Conservation (phyloP, 92 coral and sea anemone genomes). For the Heliopora coerulea region DNA sequence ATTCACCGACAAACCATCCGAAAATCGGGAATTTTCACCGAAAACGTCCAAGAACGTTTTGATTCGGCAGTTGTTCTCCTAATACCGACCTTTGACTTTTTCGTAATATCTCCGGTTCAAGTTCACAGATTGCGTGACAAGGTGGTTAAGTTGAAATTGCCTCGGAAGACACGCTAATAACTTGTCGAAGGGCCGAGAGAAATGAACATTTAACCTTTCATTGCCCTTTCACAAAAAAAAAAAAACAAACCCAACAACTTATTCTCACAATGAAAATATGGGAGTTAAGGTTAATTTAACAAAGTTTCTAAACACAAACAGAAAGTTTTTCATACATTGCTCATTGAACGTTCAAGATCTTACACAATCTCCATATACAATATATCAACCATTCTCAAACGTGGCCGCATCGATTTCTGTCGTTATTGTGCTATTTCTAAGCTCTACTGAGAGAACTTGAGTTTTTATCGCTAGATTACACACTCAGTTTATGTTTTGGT, state of each 20-base stretch:
- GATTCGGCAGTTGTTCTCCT: background rate
- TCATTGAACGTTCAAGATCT: background rate
- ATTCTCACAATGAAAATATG: slow-evolving; percentile 13
- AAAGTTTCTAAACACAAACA: slow-evolving; percentile 4
- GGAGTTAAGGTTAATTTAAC: slow-evolving; percentile 26
- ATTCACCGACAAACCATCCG: too few species aligned
- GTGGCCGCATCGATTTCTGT: too few species aligned
- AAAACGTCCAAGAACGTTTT: background rate
- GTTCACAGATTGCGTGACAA: background rate
- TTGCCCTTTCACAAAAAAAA: slow-evolving; percentile 10
- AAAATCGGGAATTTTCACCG: background rate
- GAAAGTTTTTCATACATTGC: slow-evolving; percentile 7
- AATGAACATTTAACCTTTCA: too few species aligned
- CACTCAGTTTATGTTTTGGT: background rate
- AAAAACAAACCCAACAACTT: background rate
- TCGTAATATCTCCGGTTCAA: background rate
- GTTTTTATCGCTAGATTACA: too few species aligned
- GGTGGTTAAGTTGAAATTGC: too few species aligned
- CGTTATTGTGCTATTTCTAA: too few species aligned
- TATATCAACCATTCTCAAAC: too few species aligned
- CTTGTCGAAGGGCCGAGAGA: too few species aligned
- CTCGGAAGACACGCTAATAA: slow-evolving; percentile 33
- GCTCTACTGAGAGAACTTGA: background rate
- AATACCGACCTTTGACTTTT: slow-evolving; percentile 43
- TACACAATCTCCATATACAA: too few species aligned